These are phyloP conservation scores for Hippotragus niger DNA, from an alignment of 2,113 vertebrate species.

Conservation along the genomic window DNA sequence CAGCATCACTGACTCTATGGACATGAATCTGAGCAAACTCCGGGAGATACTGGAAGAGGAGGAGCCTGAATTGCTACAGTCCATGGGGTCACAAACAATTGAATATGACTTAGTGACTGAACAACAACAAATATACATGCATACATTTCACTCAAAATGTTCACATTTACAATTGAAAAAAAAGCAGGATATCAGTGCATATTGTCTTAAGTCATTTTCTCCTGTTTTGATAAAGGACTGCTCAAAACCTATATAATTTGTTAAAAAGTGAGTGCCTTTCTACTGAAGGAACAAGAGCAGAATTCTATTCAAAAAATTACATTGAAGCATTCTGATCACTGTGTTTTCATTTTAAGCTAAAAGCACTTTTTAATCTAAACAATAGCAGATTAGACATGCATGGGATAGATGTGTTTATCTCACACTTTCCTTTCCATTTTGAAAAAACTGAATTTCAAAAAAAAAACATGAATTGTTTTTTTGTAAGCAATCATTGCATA, in stretches of 20 bases:
- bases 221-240: background rate
- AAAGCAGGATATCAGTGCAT: background rate
- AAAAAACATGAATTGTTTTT: background rate
- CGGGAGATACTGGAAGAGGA: background rate
- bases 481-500: background rate
- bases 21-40: background rate
- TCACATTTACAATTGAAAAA: background rate
- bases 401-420: background rate
- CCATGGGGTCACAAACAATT: background rate
- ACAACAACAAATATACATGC: background rate
- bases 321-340: conserved; percentile 1
- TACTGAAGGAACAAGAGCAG: background rate
- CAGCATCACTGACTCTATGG: background rate
- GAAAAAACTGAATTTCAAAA: background rate
- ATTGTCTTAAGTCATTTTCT: background rate
- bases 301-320: background rate
- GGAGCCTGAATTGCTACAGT: background rate
- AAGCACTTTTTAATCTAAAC: background rate
- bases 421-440: background rate
- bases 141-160: background rate
- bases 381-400: background rate
- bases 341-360: background rate
- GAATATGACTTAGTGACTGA: background rate
- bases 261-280: background rate
- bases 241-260: background rate